Evolutionary conservation across 1,140 invertebrate species (phyloP).

Genomic region (Oncopeltus fasciatus): DNA sequence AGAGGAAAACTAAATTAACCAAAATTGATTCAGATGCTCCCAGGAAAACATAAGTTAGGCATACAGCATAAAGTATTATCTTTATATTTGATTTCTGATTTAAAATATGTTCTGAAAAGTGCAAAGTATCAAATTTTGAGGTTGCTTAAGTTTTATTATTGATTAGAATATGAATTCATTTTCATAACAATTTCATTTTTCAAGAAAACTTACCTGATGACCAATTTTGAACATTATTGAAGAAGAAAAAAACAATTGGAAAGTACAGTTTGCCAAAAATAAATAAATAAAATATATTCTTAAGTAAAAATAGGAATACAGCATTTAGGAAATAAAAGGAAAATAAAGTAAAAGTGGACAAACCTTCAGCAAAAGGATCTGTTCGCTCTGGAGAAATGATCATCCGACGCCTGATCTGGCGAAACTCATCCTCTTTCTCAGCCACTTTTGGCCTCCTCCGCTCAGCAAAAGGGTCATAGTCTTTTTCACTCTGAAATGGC

Average conservation of each 20-base stretch:
- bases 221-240: too few relatives aligned
- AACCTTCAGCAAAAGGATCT: slow-evolving; percentile 96
- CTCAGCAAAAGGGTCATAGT: slow-evolving; percentile 94
- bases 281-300: slow-evolving; percentile 4
- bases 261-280: neutral
- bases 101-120: too few relatives aligned
- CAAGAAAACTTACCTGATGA: neutral
- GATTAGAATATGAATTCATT: too few relatives aligned
- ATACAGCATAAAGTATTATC: too few relatives aligned
- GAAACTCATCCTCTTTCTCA: slow-evolving; percentile 92
- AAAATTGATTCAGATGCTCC: too few relatives aligned
- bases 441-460: slow-evolving; percentile 78
- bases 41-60: too few relatives aligned
- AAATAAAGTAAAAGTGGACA: slow-evolving; percentile 20
- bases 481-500: slow-evolving; percentile 70
- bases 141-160: too few relatives aligned
- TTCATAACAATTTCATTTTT: too few relatives aligned
- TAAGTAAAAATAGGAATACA: neutral
- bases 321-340: too few relatives aligned
- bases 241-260: neutral
- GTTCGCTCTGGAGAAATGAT: slow-evolving; percentile 91
- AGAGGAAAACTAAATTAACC: too few relatives aligned
- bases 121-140: too few relatives aligned
- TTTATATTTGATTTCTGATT: too few relatives aligned
- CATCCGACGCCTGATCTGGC: slow-evolving; percentile 68